These are phyloP conservation scores for Habroteleia sp. DNA, from an alignment of 2,888 invertebrate species.

Conservation along the genomic window DNA sequence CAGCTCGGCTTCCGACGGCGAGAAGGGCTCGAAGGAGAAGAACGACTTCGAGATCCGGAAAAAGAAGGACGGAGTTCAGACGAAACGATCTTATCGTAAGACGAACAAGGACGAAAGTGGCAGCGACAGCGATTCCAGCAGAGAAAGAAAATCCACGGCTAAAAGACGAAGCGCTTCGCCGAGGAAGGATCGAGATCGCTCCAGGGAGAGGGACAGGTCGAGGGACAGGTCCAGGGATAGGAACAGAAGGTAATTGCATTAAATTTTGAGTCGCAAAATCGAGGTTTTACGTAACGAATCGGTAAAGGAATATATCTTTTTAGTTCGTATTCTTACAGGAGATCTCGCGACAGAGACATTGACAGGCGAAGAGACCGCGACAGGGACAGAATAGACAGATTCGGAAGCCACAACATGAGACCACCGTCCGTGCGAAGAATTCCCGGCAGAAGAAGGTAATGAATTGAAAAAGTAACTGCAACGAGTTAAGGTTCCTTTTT, in stretches of 20 bases:
- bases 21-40: slow-evolving; percentile 79
- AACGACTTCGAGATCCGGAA: slow-evolving; percentile 87
- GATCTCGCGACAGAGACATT: slow-evolving; percentile 78
- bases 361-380: slow-evolving; percentile 80
- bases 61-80: slow-evolving; percentile 91
- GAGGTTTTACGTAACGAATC: too few relatives aligned
- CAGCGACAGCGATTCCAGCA: slow-evolving; percentile 83
- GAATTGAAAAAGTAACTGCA: slow-evolving; percentile 12
- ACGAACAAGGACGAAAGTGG: slow-evolving; percentile 91
- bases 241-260: slow-evolving; percentile 76
- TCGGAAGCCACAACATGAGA: slow-evolving; percentile 78
- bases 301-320: slow-evolving; percentile 1
- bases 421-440: slow-evolving; percentile 79
- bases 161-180: slow-evolving; percentile 77
- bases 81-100: slow-evolving; percentile 91
- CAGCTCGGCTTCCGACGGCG: slow-evolving; percentile 74
- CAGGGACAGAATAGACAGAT: slow-evolving; percentile 77
- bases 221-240: slow-evolving; percentile 79
- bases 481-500: too few relatives aligned
- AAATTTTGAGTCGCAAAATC: too few relatives aligned
- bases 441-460: slow-evolving; percentile 78
- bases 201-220: slow-evolving; percentile 79
- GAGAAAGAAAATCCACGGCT: slow-evolving; percentile 82
- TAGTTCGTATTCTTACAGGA: slow-evolving; percentile 67
- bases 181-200: slow-evolving; percentile 80